Base-by-base conservation (phyloP, 2,113 vertebrate genomes). In the Daubentonia madagascariensis region DNA sequence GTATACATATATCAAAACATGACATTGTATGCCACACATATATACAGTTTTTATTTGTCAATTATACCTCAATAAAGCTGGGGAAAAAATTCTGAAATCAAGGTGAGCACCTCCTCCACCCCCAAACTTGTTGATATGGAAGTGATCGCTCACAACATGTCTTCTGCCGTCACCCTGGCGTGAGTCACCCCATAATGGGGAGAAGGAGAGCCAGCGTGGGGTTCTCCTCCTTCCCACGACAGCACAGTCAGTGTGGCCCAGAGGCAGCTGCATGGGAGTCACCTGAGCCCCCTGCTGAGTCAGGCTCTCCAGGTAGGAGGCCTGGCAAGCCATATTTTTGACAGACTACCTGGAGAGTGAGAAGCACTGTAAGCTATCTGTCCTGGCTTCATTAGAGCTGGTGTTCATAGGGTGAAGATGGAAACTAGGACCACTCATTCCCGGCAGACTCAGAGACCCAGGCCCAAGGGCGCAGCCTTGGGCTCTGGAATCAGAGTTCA, bases 371-470 rank as follows among this genome's bases (percentile, higher is more conserved):
- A 8, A 23, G 30, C 16, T 1, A 57, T 59, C 65, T 87, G 11
- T 23, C 35, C 20, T 13, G 5, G 35, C 20, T 22, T 40, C 73
- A 40, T 22, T 11, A 28, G 23, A 30, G 76, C 79, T 63, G 72
- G 12, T 17, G 32, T 63, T 40, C 72, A 11, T 1, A 1, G 0
- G 28, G 88, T 6, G 30, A 25, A 5, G 43, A 7, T 3, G 59
- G 40, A 23, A 16, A 57, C 63, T 1, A 6, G 75, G 85, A 20
- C 37, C 72, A 0, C 30, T 10, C 12, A 0, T 3, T 8, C 25
- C 57, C 6, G 0, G 50, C 16, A 1, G 40, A 43, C 20, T 13
- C 5, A 0, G 45, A 81, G 43, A 20, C 8, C 61, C 1, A 1
- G 14, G 50, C 25, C 28, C 14, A 14, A 40, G 43, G 43, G 43